Evolutionary conservation across 2,113 vertebrate species (phyloP).

Genomic region (Thunnus maccoyii): DNA sequence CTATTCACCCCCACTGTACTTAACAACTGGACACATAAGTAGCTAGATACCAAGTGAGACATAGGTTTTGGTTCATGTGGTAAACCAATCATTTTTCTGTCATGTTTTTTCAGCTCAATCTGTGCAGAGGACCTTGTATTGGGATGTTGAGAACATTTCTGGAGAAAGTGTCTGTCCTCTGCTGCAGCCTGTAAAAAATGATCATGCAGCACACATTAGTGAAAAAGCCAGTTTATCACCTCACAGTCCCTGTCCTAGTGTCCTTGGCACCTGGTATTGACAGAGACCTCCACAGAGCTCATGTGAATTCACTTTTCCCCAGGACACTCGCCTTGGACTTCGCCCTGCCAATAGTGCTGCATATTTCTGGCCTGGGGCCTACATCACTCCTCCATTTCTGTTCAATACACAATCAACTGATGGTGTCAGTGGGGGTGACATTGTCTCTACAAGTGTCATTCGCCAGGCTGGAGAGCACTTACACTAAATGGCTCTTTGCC

Average conservation of each 20-base stretch:
- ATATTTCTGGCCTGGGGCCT: constrained; percentile 44
- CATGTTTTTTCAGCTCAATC: not conserved
- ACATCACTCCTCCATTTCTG: constrained; percentile 49
- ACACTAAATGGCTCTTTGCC: constrained; percentile 76
- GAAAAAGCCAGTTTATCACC: constrained; percentile 35
- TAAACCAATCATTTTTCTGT: too few species aligned
- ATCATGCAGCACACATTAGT: constrained; percentile 23
- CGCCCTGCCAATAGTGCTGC: constrained; percentile 38
- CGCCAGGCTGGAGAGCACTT: constrained; percentile 75
- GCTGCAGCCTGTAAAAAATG: constrained; percentile 36
- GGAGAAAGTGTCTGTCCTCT: not conserved
- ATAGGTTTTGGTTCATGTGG: too few species aligned
- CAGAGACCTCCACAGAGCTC: constrained; percentile 22
- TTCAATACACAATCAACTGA: constrained; percentile 77
- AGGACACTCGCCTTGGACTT: constrained; percentile 45
- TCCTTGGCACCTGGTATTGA: constrained; percentile 62
- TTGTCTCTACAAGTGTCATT: constrained; percentile 80
- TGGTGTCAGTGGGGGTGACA: constrained; percentile 74
- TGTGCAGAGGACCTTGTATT: not conserved
- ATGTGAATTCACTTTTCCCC: constrained; percentile 25
- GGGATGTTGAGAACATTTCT: constrained; percentile 12
- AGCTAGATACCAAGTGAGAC: too few species aligned
- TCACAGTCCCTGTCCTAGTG: constrained; percentile 15
- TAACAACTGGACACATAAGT: too few species aligned
- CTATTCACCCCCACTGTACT: too few species aligned